A percentile compares a stretch with the other conserved stretches of the same genome.
Conservation (phyloP, 2,113 vertebrate genomes). For the Scomber scombrus region DNA sequence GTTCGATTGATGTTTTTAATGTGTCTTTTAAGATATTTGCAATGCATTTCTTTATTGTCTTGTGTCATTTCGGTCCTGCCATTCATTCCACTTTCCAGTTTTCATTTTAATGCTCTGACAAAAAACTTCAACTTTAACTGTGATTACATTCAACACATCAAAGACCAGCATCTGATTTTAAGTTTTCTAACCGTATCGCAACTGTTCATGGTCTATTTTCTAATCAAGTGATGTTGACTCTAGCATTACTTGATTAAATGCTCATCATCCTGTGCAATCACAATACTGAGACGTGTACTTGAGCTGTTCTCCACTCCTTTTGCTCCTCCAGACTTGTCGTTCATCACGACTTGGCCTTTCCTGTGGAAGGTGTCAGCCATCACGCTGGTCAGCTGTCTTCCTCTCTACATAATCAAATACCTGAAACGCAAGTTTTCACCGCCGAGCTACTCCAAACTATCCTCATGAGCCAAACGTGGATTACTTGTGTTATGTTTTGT, state of each 20-base stretch:
- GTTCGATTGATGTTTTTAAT: not conserved
- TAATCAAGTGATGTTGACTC: not conserved
- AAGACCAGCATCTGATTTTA: not conserved
- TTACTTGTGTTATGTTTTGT: constrained; percentile 9
- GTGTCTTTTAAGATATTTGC: not conserved
- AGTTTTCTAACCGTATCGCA: not conserved
- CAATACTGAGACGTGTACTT: not conserved
- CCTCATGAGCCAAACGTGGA: constrained; percentile 76
- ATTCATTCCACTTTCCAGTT: not conserved
- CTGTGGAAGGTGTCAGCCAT: constrained; percentile 97
- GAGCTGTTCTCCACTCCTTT: not conserved
- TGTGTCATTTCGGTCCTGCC: not conserved
- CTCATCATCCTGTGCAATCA: not conserved
- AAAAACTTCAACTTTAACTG: not conserved
- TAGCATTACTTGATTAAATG: not conserved
- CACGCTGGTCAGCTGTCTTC: constrained; percentile 98
- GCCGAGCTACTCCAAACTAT: constrained; percentile 97
- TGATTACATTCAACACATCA: no score
- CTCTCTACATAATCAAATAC: constrained; percentile 98
- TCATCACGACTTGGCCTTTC: constrained; percentile 95
- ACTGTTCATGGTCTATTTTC: not conserved
- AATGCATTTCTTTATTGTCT: not conserved
- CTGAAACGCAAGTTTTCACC: constrained; percentile 97
- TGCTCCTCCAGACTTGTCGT: constrained; percentile 88
- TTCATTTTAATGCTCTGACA: not conserved